A percentile compares a stretch with the other conserved stretches of the same genome.
Conservation (phyloP, 92 coral and sea anemone genomes). For the Porites lobata region DNA sequence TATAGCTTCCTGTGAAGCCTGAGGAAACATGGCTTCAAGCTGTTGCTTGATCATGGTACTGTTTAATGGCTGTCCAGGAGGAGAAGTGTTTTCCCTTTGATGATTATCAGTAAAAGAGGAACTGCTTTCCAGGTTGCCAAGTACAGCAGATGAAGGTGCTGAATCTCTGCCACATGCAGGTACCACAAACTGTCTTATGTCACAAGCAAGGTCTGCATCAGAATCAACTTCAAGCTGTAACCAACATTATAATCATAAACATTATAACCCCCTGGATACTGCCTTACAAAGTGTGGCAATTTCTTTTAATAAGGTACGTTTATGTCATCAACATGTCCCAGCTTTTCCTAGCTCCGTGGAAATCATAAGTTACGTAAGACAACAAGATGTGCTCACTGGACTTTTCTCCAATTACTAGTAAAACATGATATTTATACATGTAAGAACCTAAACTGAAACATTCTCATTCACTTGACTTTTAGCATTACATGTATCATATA, state of each 20-base stretch:
- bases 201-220: background rate
- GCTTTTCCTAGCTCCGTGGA: too few species aligned
- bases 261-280: too few species aligned
- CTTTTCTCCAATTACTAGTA: too few species aligned
- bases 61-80: slow-evolving; percentile 11
- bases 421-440: background rate
- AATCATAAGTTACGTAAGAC: too few species aligned
- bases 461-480: too few species aligned
- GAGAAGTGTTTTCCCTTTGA: slow-evolving; percentile 2
- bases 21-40: slow-evolving; percentile 11
- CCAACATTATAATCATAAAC: background rate
- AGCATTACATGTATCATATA: too few species aligned
- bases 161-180: slow-evolving; percentile 4
- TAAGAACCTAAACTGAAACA: background rate
- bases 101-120: slow-evolving; percentile 16
- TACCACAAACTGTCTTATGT: slow-evolving; percentile 12
- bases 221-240: slow-evolving; percentile 12
- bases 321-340: too few species aligned
- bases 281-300: too few species aligned
- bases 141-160: slow-evolving; percentile 9
- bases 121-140: slow-evolving; percentile 13
- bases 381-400: too few species aligned
- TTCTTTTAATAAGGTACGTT: too few species aligned
- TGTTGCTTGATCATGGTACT: slow-evolving; percentile 24
- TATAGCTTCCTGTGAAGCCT: background rate